These are phyloP conservation scores for Phymanthus crucifer DNA, from an alignment of 92 coral and sea anemone species.

Conservation along the genomic window DNA sequence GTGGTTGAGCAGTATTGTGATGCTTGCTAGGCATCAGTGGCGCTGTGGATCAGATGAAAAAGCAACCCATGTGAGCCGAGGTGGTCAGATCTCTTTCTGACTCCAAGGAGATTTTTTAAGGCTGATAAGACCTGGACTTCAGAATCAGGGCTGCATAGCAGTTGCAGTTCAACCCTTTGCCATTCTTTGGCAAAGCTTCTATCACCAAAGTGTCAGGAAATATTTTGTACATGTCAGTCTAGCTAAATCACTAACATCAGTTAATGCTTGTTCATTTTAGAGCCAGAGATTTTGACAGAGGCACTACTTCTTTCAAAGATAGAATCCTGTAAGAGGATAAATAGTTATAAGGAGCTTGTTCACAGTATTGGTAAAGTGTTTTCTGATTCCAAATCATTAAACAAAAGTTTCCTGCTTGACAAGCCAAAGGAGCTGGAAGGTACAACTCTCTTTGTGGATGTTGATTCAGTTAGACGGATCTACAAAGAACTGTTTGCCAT, in stretches of 20 bases:
- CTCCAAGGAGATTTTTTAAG: too few relatives aligned
- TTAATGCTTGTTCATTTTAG: constrained; percentile 11
- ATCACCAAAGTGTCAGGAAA: too few relatives aligned
- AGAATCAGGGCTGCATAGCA: too few relatives aligned
- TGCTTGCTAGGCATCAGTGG: too few relatives aligned
- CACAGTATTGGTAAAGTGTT: constrained; percentile 85
- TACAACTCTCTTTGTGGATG: constrained; percentile 66
- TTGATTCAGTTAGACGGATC: constrained; percentile 71
- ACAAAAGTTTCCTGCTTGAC: constrained; percentile 74
- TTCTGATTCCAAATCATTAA: constrained; percentile 81
- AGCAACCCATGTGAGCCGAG: too few relatives aligned
- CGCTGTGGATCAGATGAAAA: too few relatives aligned
- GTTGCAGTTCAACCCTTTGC: too few relatives aligned
- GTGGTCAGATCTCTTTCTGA: too few relatives aligned
- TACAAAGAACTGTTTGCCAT: constrained; percentile 77
- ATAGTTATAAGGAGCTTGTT: constrained; percentile 76
- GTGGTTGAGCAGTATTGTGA: too few relatives aligned
- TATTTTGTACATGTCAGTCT: neutral
- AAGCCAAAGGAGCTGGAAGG: constrained; percentile 35
- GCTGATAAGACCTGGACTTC: too few relatives aligned
- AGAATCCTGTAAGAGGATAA: constrained; percentile 60
- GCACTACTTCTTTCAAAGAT: constrained; percentile 53
- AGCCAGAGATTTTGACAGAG: constrained; percentile 76
- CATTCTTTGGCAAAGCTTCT: too few relatives aligned
- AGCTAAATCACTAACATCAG: neutral